Conservation (phyloP, 2,888 invertebrate species). For the Dorcus parallelipipedus region DNA sequence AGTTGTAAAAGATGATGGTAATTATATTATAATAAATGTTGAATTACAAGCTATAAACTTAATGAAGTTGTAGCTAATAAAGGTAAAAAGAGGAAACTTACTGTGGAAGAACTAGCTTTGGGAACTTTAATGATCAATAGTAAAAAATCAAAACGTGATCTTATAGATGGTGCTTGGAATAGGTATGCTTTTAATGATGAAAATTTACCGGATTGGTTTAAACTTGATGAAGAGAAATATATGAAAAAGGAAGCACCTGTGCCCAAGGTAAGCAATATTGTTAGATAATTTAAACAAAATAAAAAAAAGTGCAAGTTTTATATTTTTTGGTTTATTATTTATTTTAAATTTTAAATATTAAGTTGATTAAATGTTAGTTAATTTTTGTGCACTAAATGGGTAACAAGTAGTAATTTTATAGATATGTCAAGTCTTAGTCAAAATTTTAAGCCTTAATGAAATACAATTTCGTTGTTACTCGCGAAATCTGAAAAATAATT, state of each 20-base stretch:
- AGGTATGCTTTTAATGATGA: constrained; percentile 90
- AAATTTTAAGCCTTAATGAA: too few species aligned
- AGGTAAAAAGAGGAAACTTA: constrained; percentile 60
- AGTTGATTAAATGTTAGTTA: too few species aligned
- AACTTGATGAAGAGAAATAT: constrained; percentile 87
- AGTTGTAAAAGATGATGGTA: constrained; percentile 55
- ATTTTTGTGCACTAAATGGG: too few species aligned
- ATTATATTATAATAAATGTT: constrained; percentile 1
- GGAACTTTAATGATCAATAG: constrained; percentile 90
- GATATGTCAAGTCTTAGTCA: too few species aligned
- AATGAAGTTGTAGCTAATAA: neutral
- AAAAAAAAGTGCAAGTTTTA: too few species aligned
- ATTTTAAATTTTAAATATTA: too few species aligned
- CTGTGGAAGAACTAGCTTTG: constrained; percentile 85
- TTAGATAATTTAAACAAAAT: neutral
- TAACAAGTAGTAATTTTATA: too few species aligned
- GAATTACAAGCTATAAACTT: neutral
- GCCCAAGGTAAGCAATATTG: constrained; percentile 60
- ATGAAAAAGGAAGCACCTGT: constrained; percentile 81
- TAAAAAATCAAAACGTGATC: constrained; percentile 84
- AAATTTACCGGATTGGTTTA: constrained; percentile 94
- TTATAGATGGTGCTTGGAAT: constrained; percentile 90
- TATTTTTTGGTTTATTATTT: too few species aligned
- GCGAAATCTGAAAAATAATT: too few species aligned
- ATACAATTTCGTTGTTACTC: too few species aligned